phyloP scores from a whole-genome alignment of 2,888 invertebrate species.

The Meliscaeva auricollis region DNA sequence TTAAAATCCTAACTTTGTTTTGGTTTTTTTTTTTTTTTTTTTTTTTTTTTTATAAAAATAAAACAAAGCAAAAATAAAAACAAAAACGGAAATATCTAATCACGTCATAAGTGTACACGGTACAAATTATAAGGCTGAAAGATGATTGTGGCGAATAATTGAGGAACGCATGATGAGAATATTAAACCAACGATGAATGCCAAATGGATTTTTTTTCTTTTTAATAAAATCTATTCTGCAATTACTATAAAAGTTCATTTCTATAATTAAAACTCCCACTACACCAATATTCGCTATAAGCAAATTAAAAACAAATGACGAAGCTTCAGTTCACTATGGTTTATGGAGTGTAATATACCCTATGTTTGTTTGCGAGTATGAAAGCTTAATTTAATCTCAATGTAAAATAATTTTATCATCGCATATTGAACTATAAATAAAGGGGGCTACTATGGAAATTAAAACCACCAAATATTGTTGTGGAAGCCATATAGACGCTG shows the following conservation, averaged over 20 bases:
- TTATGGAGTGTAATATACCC: neutral
- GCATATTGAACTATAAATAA: too few relatives aligned
- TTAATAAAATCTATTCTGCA: conserved; percentile 18
- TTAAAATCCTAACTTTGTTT: conserved; percentile 13
- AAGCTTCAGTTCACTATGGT: neutral
- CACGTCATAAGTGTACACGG: neutral
- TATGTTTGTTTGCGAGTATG: neutral
- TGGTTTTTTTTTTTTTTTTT: conserved; percentile 6
- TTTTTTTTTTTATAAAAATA: neutral
- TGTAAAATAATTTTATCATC: too few relatives aligned
- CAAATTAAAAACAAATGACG: neutral
- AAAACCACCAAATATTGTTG: too few relatives aligned
- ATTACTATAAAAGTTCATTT: conserved; percentile 34
- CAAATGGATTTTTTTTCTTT: neutral
- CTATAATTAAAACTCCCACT: conserved; percentile 37
- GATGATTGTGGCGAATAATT: conserved; percentile 4
- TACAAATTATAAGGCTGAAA: neutral
- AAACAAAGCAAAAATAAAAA: neutral
- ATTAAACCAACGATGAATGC: neutral
- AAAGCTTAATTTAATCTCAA: too few relatives aligned
- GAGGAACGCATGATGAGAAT: conserved; percentile 16
- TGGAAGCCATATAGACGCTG: too few relatives aligned
- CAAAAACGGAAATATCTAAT: conserved; percentile 35
- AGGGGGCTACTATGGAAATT: too few relatives aligned
- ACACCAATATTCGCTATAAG: neutral